Percentiles rank a stretch among this genome's conserved stretches.
These are phyloP conservation scores for Drosophila multiciliata DNA, from an alignment of 2,888 invertebrate genomes.

Conservation along the genomic window DNA sequence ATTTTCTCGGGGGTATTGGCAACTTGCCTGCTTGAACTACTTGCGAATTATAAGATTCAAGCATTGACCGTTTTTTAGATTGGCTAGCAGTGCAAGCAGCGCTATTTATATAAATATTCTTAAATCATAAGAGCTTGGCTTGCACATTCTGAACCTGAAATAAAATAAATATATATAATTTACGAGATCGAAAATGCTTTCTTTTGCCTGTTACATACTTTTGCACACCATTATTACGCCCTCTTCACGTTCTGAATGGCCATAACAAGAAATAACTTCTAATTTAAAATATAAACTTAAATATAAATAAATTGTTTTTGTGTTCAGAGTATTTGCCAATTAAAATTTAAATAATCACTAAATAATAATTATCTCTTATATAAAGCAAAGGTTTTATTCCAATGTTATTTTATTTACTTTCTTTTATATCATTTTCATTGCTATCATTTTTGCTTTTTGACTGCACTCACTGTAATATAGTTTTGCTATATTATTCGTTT, in stretches of 20 bases:
- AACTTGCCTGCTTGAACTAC: no score
- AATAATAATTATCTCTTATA: not conserved
- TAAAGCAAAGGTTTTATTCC: not conserved
- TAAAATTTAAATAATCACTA: not conserved
- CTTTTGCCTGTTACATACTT: not conserved
- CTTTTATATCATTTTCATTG: not conserved
- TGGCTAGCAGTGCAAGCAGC: no score
- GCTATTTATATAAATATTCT: no score
- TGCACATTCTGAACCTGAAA: not conserved
- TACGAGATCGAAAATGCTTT: not conserved
- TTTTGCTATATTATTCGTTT: constrained; percentile 18
- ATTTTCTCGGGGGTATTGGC: no score
- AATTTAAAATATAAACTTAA: not conserved
- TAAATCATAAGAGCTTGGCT: not conserved
- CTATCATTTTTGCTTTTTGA: not conserved
- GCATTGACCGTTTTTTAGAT: no score
- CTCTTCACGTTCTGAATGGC: not conserved
- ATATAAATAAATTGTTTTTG: not conserved
- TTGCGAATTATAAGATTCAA: no score
- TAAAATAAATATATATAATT: no score
- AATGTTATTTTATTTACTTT: not conserved
- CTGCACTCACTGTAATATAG: constrained; percentile 12
- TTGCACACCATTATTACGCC: not conserved
- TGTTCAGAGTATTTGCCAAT: not conserved
- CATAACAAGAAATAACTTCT: not conserved